Evolutionary conservation across 2,113 vertebrate genomes (phyloP).

Genomic region (Psephotus haematonotus): DNA sequence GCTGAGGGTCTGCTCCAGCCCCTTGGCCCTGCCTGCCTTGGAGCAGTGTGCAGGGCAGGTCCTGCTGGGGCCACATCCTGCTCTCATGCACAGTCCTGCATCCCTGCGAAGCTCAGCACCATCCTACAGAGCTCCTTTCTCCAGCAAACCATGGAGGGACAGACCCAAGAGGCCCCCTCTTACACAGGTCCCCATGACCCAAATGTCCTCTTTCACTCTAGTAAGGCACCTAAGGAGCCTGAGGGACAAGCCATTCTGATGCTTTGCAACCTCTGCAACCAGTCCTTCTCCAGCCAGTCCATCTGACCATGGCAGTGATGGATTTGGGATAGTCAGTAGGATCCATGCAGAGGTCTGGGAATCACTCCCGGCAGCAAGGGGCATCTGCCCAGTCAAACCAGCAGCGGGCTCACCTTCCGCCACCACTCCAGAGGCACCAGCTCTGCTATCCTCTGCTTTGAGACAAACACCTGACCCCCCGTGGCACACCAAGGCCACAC

Average conservation of each 20-base stretch:
- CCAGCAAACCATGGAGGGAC: not conserved
- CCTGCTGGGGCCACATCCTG: not conserved
- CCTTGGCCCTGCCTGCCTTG: not conserved
- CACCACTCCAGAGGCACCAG: not conserved
- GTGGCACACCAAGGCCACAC: not conserved
- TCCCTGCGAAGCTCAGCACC: not conserved
- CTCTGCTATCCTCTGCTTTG: not conserved
- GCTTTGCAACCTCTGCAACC: not conserved
- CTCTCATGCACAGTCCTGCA: not conserved
- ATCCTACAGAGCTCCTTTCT: not conserved
- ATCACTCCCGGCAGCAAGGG: not conserved
- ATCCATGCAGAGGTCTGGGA: not conserved
- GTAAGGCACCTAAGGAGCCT: not conserved
- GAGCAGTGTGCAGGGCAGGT: not conserved
- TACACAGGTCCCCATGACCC: not conserved
- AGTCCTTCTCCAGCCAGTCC: not conserved
- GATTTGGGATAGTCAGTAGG: not conserved
- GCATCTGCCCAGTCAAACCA: not conserved
- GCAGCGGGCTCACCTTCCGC: not conserved
- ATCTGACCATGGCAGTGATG: not conserved
- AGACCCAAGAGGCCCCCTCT: not conserved
- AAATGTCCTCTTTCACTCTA: not conserved
- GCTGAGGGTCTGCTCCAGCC: slow-evolving; percentile 10
- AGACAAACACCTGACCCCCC: not conserved
- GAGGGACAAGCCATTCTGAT: not conserved